Conservation (phyloP, 2,113 vertebrate species). For the Okapia johnstoni region DNA sequence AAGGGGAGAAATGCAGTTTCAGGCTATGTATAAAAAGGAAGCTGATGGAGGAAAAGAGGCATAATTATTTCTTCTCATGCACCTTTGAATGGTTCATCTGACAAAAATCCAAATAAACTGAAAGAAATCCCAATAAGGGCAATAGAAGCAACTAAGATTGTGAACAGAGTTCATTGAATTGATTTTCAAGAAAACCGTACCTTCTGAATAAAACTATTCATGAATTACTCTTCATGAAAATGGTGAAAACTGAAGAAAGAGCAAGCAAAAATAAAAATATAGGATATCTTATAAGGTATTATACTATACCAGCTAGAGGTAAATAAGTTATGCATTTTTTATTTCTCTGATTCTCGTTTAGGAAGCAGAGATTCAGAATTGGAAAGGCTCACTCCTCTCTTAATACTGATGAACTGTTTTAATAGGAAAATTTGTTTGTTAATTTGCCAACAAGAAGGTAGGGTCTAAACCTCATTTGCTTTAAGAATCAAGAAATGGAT, state of each 20-base stretch:
- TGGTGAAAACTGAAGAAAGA: background rate
- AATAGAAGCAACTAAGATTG: background rate
- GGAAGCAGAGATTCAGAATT: conserved; percentile 11
- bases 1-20: background rate
- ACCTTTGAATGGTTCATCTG: background rate
- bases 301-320: background rate
- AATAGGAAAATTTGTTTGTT: background rate
- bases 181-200: background rate
- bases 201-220: background rate
- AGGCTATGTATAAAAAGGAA: background rate
- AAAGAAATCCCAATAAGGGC: background rate
- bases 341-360: background rate
- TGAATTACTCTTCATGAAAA: background rate
- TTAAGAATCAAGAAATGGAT: background rate
- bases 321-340: background rate
- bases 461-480: background rate
- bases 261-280: background rate
- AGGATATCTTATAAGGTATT: background rate
- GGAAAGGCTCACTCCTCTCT: background rate
- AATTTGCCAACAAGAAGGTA: background rate
- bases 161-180: background rate
- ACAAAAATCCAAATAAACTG: conserved; percentile 10
- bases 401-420: background rate
- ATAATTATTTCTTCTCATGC: background rate
- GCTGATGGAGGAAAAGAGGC: background rate